Evolutionary conservation across 1,140 invertebrate genomes (phyloP).

Genomic region (Saccostrea glomerata): DNA sequence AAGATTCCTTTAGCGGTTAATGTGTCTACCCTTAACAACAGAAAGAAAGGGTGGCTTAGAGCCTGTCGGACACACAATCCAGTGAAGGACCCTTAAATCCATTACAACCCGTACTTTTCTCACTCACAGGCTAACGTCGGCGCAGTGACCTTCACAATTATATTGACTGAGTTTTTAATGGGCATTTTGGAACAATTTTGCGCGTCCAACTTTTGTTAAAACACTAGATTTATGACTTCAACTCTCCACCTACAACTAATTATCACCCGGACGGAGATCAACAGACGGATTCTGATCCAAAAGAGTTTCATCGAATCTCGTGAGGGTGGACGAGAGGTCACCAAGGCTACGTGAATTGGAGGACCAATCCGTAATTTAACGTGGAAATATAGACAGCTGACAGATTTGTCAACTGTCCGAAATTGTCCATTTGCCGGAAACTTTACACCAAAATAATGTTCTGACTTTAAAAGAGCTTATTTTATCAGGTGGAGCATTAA

Average conservation of each 20-base stretch:
- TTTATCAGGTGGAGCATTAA: slow-evolving; percentile 31
- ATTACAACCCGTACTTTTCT: slow-evolving; percentile 8
- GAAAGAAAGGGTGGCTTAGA: not conserved
- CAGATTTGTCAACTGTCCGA: slow-evolving; percentile 37
- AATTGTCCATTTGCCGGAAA: slow-evolving; percentile 33
- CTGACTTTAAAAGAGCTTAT: slow-evolving; percentile 22
- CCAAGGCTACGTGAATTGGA: slow-evolving; percentile 8
- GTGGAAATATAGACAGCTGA: slow-evolving; percentile 19
- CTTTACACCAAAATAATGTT: slow-evolving; percentile 27
- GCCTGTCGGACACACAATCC: not conserved
- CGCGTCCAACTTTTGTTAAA: slow-evolving; percentile 32
- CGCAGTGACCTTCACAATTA: slow-evolving; percentile 31
- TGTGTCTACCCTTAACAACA: slow-evolving; percentile 9
- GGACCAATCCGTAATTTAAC: slow-evolving; percentile 14
- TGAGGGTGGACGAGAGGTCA: slow-evolving; percentile 11
- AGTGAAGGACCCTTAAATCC: not conserved
- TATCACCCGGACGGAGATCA: not conserved
- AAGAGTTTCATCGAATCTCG: slow-evolving; percentile 14
- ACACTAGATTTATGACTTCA: slow-evolving; percentile 34
- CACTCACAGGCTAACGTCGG: slow-evolving; percentile 3
- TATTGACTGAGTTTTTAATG: slow-evolving; percentile 35
- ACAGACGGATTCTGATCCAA: not conserved
- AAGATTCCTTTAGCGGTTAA: slow-evolving; percentile 24
- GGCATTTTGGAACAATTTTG: slow-evolving; percentile 35
- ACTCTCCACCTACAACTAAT: slow-evolving; percentile 17